Evolutionary conservation across 2,797 vertebrate genomes (phyloP), one percentile per base, ranked within the genome.

Genomic region (Oceanodroma leucorhoa): DNA sequence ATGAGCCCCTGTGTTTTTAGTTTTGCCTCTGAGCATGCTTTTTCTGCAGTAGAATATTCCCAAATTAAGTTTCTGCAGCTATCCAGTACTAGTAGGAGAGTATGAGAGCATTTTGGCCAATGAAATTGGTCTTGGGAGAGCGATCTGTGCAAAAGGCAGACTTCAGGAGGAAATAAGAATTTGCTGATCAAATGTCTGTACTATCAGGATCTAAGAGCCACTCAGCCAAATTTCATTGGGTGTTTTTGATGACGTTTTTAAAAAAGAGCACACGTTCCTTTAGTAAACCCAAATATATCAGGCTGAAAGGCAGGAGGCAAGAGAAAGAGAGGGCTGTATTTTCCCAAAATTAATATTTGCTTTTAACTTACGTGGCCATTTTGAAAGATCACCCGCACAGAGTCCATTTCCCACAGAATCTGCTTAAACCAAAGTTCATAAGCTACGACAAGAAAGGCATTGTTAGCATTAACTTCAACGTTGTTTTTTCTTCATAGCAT

Each of bases 381-480:
- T 95, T 98, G 98, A 97, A 99, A 99, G 97, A 99, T 99, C 73
- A 98, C 98, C 66, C 99, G 97, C 87, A 99, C 99, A 41, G 99
- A 99, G 97, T 99, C 99, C 58, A 99, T 95, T 97, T 99, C 99
- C 98, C 98, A 99, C 55, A 99, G 97, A 94, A 99, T 99, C 97
- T 99, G 99, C 95, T 99, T 99, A 97, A 99, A 99, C 99, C 99
- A 99, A 70, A 99, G 98, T 95, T 99, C 99, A 93, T 99, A 99
- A 66, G 98, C 99, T 99, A 96, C 40, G 98, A 97, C 13, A 66
- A 94, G 94, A 94, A 97, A 95, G 43, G 6, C 16, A 54, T 15
- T 27, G 9, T 94, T 82, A 94, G 34, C 11, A 24, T 67, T 72
- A 87, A 20, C 24, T 71, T 95, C 30, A 78, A 41, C 5, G 23